These are phyloP conservation scores for Drosophila tripunctata DNA, from an alignment of 2,888 invertebrate species.

Conservation along the genomic window DNA sequence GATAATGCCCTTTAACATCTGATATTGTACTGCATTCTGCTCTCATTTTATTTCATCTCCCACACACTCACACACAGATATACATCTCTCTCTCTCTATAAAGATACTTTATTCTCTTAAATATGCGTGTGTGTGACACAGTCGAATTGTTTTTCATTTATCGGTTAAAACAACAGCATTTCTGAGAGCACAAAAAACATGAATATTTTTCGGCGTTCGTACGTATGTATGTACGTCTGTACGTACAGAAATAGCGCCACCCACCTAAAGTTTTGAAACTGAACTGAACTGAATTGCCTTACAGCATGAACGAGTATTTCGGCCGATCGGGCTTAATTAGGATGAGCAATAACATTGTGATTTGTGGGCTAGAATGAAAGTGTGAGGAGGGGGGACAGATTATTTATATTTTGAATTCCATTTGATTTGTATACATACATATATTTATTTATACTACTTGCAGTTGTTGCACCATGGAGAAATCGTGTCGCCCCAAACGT, in stretches of 20 bases:
- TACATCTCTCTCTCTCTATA: neutral
- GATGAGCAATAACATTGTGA: constrained; percentile 45
- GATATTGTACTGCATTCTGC: constrained; percentile 1
- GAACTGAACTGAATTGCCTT: constrained; percentile 63
- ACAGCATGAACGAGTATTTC: constrained; percentile 43
- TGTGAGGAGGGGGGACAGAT: constrained; percentile 22
- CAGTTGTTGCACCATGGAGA: constrained; percentile 56
- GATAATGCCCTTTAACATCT: constrained; percentile 29
- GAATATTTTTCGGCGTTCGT: constrained; percentile 57
- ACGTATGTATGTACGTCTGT: too few relatives aligned
- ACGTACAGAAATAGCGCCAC: constrained; percentile 74
- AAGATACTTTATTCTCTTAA: neutral
- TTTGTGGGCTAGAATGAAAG: too few relatives aligned
- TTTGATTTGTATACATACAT: constrained; percentile 6
- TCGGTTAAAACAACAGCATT: constrained; percentile 59
- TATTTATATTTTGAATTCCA: constrained; percentile 12
- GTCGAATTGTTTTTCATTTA: constrained; percentile 49
- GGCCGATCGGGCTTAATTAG: constrained; percentile 54
- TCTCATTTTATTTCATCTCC: constrained; percentile 24
- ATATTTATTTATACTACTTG: constrained; percentile 16
- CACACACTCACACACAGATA: constrained; percentile 5
- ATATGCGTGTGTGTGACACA: constrained; percentile 27
- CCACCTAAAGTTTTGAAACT: constrained; percentile 68
- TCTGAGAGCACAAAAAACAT: constrained; percentile 71
- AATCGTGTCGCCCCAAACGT: constrained; percentile 86